These are phyloP conservation scores for Melanostoma scalare DNA, from an alignment of 2,888 invertebrate genomes.

Conservation along the genomic window DNA sequence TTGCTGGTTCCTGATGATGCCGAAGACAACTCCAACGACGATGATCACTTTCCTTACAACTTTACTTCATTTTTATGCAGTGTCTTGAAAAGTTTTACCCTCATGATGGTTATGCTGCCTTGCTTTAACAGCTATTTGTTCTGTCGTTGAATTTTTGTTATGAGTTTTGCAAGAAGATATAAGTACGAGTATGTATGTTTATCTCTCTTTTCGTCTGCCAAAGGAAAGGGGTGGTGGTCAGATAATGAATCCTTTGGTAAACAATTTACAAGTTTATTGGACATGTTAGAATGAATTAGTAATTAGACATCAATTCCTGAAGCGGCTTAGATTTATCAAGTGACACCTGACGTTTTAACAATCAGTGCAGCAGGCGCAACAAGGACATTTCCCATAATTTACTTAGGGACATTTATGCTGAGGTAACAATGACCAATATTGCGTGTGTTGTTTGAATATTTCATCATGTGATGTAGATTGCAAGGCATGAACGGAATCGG, in stretches of 20 bases:
- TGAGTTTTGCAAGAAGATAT: not conserved
- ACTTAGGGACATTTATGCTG: constrained; percentile 9
- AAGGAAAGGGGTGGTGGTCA: not conserved
- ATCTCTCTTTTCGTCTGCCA: not conserved
- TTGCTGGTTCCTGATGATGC: constrained; percentile 43
- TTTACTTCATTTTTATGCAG: constrained; percentile 64
- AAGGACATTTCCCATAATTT: constrained; percentile 60
- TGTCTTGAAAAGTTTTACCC: constrained; percentile 49
- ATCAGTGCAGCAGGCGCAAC: constrained; percentile 44
- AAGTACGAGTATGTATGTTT: too few relatives aligned
- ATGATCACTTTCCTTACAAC: constrained; percentile 63
- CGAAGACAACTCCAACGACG: constrained; percentile 12
- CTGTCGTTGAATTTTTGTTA: constrained; percentile 39
- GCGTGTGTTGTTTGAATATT: constrained; percentile 65
- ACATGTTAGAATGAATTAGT: constrained; percentile 63
- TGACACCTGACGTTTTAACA: constrained; percentile 46
- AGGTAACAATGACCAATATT: constrained; percentile 31
- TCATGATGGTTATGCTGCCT: constrained; percentile 39
- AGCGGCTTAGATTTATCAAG: constrained; percentile 18
- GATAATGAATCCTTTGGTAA: constrained; percentile 10
- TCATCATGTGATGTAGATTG: constrained; percentile 48
- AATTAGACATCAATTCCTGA: constrained; percentile 45
- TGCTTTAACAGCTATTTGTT: constrained; percentile 41
- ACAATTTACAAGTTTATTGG: constrained; percentile 44
- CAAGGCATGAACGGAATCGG: constrained; percentile 16